A percentile compares a stretch with the other conserved stretches of the same genome.
phyloP scores from a whole-genome alignment of 2,113 vertebrate genomes.

The Equus przewalskii region DNA sequence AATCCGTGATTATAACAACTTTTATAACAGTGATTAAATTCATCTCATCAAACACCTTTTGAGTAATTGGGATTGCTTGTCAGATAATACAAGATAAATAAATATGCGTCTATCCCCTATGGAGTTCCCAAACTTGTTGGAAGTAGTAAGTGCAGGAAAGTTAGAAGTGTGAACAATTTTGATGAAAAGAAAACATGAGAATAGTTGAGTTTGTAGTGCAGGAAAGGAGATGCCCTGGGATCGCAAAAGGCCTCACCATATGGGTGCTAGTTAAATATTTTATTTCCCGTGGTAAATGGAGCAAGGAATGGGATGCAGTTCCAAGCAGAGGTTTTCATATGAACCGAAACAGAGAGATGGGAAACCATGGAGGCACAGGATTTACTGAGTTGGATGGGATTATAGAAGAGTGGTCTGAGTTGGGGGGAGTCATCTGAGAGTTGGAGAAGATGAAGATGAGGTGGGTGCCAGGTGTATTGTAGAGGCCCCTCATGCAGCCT shows the following conservation, averaged over 20 bases:
- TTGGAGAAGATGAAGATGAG: not conserved
- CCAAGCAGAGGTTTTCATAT: not conserved
- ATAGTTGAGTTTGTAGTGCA: not conserved
- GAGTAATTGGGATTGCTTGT: not conserved
- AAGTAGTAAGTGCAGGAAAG: not conserved
- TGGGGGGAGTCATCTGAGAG: not conserved
- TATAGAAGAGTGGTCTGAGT: not conserved
- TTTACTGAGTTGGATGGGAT: not conserved
- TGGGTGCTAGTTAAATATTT: not conserved
- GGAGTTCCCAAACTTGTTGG: not conserved
- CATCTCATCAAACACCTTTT: not conserved
- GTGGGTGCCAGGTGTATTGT: fast-evolving
- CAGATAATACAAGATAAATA: not conserved
- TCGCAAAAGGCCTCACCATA: not conserved
- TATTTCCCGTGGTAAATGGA: not conserved
- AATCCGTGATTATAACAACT: not conserved
- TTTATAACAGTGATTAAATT: not conserved
- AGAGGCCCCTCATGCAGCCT: not conserved
- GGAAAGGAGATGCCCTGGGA: not conserved
- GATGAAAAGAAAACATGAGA: not conserved
- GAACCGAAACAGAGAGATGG: not conserved
- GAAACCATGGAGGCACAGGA: not conserved
- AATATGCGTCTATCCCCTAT: not conserved
- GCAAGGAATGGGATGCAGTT: not conserved
- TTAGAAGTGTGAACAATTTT: not conserved